Base-by-base conservation (phyloP, 1,140 invertebrate genomes). In the Bombus difficillimus region DNA sequence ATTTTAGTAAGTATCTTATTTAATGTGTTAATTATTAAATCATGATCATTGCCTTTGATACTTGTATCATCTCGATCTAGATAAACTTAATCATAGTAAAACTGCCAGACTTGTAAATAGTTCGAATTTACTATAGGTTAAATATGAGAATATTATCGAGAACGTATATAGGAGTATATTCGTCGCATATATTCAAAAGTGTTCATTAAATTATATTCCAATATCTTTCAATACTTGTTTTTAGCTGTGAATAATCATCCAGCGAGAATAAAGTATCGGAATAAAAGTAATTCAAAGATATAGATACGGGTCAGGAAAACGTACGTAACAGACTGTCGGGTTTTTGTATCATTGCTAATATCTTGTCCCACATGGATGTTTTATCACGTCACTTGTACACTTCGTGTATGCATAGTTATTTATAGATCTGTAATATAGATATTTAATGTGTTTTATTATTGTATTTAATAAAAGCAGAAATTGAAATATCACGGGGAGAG, bases 391-490 rank as follows among this genome's bases (percentile, higher is more conserved):
- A 91, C 81, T 91, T 87, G 89, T 89, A 91, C 84, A 75, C 76
- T 90, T 91, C 91, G 71, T 64, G 59, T 91, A 90, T 69, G 81
- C 39, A 22, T 81, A 88, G 53, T 91, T 84, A 84, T 89, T 92
- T 93, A 93, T 90, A 93, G 90, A 90, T 93, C 92, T 93, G 92
- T 76, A 93, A 93, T 71, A 76, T 47, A 88, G 84, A 85, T 62
- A 28, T 81, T 62, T 77, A 68, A 39, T 12, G 53, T 59, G 59
- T 86, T 71, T 86, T 59, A 57, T 85, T 85, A 81, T 28, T 64
- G 62, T 34, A 75, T 69, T 64, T 43, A 82, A 79, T 10, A 34
- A 75, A 68, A 71, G 47, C 47, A 43, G 32, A 72, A 22, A 39
- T 88, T 68, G 68, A 25, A 62, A 53, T 18, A 22, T 5, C 6